A percentile compares a stretch with the other conserved stretches of the same genome.
Conservation (phyloP, 2,888 invertebrate genomes). For the Plusia festucae region DNA sequence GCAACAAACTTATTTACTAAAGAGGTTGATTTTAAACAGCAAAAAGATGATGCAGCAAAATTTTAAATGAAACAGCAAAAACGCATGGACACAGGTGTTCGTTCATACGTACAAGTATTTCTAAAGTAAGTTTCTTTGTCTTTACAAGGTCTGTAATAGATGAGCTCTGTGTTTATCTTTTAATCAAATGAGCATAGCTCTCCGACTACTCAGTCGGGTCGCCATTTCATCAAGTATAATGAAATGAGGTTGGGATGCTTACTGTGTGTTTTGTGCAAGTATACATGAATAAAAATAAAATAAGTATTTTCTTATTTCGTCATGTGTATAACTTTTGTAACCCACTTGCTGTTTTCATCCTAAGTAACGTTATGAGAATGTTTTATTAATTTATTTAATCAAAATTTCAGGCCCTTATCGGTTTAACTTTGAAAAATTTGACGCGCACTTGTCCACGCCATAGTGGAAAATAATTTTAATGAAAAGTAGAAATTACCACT, state of each 20-base stretch:
- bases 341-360: too few species aligned
- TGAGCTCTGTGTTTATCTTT: conserved; percentile 14
- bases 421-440: background rate
- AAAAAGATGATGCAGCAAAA: background rate
- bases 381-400: too few species aligned
- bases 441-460: too few species aligned
- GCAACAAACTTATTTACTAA: background rate
- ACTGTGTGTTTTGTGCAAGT: conserved; percentile 19
- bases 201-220: conserved; percentile 4
- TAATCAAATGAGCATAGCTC: conserved; percentile 8
- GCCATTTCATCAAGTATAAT: conserved; percentile 11
- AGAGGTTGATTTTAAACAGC: background rate
- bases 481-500: background rate
- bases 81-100: conserved; percentile 16
- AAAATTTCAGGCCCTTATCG: too few species aligned
- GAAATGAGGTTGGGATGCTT: conserved; percentile 1
- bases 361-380: too few species aligned
- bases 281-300: conserved; percentile 11
- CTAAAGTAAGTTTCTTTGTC: conserved; percentile 14
- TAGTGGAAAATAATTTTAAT: background rate
- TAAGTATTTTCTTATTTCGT: background rate
- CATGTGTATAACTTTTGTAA: too few species aligned
- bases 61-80: conserved; percentile 10
- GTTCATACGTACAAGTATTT: conserved; percentile 1
- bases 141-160: background rate